Conservation (phyloP, 2,888 invertebrate genomes). For the Luffia ferchaultella region DNA sequence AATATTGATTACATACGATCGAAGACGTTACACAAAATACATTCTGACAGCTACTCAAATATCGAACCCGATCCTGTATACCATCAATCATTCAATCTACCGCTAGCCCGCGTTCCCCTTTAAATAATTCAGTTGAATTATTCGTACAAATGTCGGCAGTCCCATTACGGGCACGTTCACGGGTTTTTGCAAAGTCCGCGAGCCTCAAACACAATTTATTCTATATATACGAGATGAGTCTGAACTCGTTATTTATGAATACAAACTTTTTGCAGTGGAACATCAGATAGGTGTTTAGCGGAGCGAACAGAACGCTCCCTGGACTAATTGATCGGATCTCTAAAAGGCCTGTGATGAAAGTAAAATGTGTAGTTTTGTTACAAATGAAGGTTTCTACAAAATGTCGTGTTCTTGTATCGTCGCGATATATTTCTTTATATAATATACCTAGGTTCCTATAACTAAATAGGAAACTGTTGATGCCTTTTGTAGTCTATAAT, state of each 20-base stretch:
- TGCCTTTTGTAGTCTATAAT: no score
- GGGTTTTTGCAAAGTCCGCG: conserved; percentile 37
- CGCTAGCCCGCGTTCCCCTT: not conserved
- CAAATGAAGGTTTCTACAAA: no score
- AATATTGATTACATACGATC: no score
- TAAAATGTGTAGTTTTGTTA: no score
- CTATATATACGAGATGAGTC: conserved; percentile 15
- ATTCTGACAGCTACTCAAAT: not conserved
- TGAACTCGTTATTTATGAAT: not conserved
- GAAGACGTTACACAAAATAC: no score
- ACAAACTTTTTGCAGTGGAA: conserved; percentile 4
- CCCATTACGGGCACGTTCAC: conserved; percentile 48
- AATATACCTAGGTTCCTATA: no score
- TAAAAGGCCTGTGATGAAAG: no score
- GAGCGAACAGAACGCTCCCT: not conserved
- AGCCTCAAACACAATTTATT: conserved; percentile 20
- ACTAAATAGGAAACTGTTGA: no score
- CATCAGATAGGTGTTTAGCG: not conserved
- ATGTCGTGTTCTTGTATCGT: no score
- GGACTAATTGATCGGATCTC: not conserved
- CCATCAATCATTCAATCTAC: not conserved
- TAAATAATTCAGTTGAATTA: conserved; percentile 28
- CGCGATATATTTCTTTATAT: no score
- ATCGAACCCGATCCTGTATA: not conserved
- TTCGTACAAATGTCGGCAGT: conserved; percentile 46